Evolutionary conservation across 2,888 invertebrate genomes (phyloP).

Genomic region (Rhabditophanes sp.): DNA sequence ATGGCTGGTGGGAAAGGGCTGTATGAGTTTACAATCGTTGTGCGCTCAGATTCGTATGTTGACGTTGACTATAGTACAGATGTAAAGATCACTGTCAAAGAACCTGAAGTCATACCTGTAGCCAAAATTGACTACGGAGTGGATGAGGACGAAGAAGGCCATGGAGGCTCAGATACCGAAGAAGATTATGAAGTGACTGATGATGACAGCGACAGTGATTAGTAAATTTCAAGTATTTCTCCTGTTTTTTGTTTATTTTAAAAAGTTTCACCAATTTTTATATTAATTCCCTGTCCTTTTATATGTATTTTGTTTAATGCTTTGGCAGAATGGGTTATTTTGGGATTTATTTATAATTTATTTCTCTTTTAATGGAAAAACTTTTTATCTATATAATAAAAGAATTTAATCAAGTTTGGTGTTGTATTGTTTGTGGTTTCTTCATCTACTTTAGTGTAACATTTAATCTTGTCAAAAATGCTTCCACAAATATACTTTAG

Average conservation of each 20-base stretch:
- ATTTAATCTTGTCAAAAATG: no score
- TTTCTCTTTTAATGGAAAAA: no score
- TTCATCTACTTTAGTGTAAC: no score
- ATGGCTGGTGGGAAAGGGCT: conserved; percentile 79
- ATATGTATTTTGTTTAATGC: no score
- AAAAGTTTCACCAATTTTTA: neutral
- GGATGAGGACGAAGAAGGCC: conserved; percentile 60
- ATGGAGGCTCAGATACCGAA: conserved; percentile 45
- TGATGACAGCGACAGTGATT: conserved; percentile 4
- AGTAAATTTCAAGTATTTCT: conserved; percentile 1
- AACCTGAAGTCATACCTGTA: conserved; percentile 65
- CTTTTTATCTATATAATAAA: no score
- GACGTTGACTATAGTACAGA: conserved; percentile 88
- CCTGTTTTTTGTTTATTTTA: neutral
- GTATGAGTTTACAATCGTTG: conserved; percentile 61
- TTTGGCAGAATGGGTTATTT: no score
- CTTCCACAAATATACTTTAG: no score
- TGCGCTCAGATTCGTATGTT: conserved; percentile 87
- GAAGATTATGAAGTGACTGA: conserved; percentile 27
- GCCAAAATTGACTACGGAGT: conserved; percentile 63
- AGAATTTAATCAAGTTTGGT: no score
- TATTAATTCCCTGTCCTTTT: neutral
- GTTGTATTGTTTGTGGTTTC: no score
- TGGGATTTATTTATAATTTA: no score
- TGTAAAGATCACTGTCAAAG: conserved; percentile 56